phyloP scores from a whole-genome alignment of 2,888 invertebrate genomes.

The Euplexia lucipara region DNA sequence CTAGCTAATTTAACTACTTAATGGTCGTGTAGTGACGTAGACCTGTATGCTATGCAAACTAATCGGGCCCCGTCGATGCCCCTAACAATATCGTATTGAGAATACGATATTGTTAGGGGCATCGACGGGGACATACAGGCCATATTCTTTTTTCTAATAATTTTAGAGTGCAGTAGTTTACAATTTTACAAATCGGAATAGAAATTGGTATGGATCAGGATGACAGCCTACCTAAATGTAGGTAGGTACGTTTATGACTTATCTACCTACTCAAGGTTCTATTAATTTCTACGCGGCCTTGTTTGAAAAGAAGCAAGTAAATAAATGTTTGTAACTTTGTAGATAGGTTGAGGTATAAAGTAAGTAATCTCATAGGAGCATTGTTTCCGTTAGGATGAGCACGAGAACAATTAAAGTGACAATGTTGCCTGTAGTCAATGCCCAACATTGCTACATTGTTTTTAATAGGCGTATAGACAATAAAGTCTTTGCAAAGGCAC shows the following conservation, averaged over 20 bases:
- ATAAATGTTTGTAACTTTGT: too few relatives aligned
- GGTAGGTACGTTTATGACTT: background rate
- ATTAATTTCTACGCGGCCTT: constrained; percentile 10
- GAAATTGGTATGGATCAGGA: background rate
- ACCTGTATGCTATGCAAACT: too few relatives aligned
- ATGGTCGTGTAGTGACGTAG: too few relatives aligned
- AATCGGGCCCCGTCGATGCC: background rate
- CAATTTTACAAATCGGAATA: background rate
- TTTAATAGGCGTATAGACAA: constrained; percentile 43
- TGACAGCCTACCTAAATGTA: constrained; percentile 5
- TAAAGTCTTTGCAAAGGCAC: constrained; percentile 33
- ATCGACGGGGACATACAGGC: background rate
- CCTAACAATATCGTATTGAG: background rate
- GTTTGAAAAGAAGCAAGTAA: background rate
- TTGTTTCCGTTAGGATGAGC: constrained; percentile 13
- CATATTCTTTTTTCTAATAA: constrained; percentile 30
- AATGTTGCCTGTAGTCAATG: constrained; percentile 40
- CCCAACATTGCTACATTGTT: constrained; percentile 50
- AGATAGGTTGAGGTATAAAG: constrained; percentile 20
- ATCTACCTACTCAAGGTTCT: background rate
- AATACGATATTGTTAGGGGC: too few relatives aligned
- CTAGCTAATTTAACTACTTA: constrained; percentile 21
- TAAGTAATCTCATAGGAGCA: constrained; percentile 22
- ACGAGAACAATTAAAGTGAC: constrained; percentile 26
- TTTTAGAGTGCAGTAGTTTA: constrained; percentile 43